phyloP scores from a whole-genome alignment of 2,113 vertebrate species.

The Romanogobio albipinnatus region DNA sequence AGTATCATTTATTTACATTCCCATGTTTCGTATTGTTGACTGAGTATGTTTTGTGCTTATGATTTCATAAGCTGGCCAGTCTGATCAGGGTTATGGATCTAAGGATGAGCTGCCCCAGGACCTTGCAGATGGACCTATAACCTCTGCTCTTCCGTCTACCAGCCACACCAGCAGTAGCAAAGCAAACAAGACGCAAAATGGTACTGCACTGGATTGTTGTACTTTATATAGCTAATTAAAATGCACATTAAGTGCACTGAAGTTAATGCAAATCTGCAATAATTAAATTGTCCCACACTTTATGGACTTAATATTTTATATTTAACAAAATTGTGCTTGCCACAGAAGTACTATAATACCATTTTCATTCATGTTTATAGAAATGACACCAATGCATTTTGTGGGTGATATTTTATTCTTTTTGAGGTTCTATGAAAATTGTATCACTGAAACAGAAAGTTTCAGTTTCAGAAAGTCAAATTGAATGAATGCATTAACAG shows the following conservation, averaged over 20 bases:
- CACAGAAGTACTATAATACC: neutral
- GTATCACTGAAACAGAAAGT: neutral
- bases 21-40: neutral
- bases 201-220: constrained; percentile 62
- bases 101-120: constrained; percentile 89
- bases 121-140: constrained; percentile 62
- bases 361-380: neutral
- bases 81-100: constrained; percentile 88
- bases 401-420: neutral
- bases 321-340: neutral
- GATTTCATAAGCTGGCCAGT: constrained; percentile 76
- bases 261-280: neutral
- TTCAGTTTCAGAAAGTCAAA: no score
- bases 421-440: neutral
- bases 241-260: neutral
- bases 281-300: neutral
- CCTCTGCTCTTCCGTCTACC: constrained; percentile 50
- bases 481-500: neutral
- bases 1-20: neutral
- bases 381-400: neutral
- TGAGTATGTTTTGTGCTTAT: neutral
- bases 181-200: constrained; percentile 60
- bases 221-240: neutral
- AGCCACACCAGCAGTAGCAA: constrained; percentile 56
- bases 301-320: neutral